Evolutionary conservation across 2,888 invertebrate species (phyloP).

Genomic region (Troglohyphantes excavatus): DNA sequence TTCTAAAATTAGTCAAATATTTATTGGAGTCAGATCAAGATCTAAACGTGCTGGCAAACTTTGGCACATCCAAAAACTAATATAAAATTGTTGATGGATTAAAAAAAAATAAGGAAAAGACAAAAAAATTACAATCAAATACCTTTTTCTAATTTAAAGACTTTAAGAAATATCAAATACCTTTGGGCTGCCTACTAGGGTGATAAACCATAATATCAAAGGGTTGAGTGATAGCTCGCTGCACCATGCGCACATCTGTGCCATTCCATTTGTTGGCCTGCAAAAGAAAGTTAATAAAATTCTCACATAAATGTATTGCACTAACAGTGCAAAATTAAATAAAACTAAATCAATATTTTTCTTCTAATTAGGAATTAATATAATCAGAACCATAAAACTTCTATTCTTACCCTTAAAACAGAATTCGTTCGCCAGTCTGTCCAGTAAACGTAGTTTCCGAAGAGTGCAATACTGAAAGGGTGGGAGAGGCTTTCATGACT

Average conservation of each 20-base stretch:
- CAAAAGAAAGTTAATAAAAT: slow-evolving; percentile 34
- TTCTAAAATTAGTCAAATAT: too few species aligned
- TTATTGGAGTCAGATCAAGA: too few species aligned
- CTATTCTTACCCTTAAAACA: slow-evolving; percentile 86
- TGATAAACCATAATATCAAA: slow-evolving; percentile 94
- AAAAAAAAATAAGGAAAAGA: background rate
- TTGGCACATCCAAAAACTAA: too few species aligned
- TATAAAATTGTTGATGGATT: background rate
- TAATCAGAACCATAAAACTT: too few species aligned
- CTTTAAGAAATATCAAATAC: slow-evolving; percentile 81
- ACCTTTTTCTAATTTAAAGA: too few species aligned
- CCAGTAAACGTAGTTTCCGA: slow-evolving; percentile 94
- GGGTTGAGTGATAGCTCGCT: slow-evolving; percentile 92
- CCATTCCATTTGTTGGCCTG: slow-evolving; percentile 93
- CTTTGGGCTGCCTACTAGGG: slow-evolving; percentile 88
- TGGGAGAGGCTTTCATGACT: slow-evolving; percentile 90
- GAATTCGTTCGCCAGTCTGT: slow-evolving; percentile 96
- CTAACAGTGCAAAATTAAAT: background rate
- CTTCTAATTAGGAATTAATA: background rate
- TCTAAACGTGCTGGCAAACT: too few species aligned
- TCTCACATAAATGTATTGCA: background rate
- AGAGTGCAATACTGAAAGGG: slow-evolving; percentile 93
- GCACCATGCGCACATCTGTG: slow-evolving; percentile 89
- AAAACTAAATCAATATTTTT: background rate
- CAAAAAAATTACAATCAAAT: background rate